A percentile compares a stretch with the other conserved stretches of the same genome.
Conservation (phyloP, 2,797 vertebrate species). For the Cirrhinus mrigala region DNA sequence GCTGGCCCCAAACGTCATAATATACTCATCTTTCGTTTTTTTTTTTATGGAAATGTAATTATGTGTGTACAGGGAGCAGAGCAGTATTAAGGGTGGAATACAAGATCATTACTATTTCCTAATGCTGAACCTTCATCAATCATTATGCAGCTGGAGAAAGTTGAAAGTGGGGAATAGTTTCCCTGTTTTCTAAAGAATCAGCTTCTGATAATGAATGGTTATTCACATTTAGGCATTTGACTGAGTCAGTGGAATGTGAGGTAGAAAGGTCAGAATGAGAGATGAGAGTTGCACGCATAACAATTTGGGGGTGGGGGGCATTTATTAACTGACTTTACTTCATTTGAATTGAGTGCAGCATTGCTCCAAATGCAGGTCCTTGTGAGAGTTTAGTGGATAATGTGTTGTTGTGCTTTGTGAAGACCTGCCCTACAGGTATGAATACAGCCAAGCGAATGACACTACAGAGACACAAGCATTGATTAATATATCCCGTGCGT, state of each 20-base stretch:
- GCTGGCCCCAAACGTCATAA: background rate
- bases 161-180: background rate
- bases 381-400: slow-evolving; percentile 13
- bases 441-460: slow-evolving; percentile 1
- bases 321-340: background rate
- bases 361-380: background rate
- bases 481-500: slow-evolving; percentile 11
- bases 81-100: background rate
- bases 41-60: background rate
- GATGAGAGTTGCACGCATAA: background rate
- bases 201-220: background rate
- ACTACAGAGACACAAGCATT: slow-evolving; percentile 14
- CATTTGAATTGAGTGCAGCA: background rate
- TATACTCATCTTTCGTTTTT: background rate
- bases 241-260: background rate
- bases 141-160: background rate
- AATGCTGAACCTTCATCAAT: background rate
- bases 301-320: background rate
- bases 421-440: slow-evolving; percentile 22
- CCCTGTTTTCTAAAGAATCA: background rate
- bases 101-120: background rate
- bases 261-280: background rate
- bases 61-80: background rate
- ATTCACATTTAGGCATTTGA: background rate
- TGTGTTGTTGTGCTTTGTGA: background rate